Base-by-base conservation (phyloP, 2,888 invertebrate genomes). In the Andrena dorsata region DNA sequence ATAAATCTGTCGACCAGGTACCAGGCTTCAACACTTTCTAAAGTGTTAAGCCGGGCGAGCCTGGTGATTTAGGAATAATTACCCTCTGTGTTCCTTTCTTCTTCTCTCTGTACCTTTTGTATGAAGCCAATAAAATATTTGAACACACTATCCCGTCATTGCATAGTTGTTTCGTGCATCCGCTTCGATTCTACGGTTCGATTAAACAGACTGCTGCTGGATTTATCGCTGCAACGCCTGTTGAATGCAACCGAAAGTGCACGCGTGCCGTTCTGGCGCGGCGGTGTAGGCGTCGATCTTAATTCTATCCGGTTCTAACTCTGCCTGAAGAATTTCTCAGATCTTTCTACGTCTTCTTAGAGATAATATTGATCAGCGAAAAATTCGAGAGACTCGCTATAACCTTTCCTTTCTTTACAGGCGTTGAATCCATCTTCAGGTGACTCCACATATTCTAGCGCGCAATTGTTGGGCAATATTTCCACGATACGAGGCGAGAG, bases 211-310 rank as follows among this genome's bases (percentile, higher is more conserved):
- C 2, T n/a, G 47, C 70, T 49, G 28, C 53, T 35, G 8, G 56
- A 64, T 51, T 41, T 56, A 30, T 61, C 35, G 5, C 23, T 35
- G 51, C 13, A 75, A 64, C 88, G 85, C 86, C 88, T 86, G 51
- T 2, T 16, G 16, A 66, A 70, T 71, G 86, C 88, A 88, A 85
- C 88, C 85, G 26, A 49, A 53, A 69, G 28, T 78, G 47, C 80
- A 70, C 64, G 30, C 1, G 3, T 41, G 77, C 63, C 23, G 26
- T 61, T 35, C n/a, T 13, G 23, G 3, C 0, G 23, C 6, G 10
- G 1, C 2, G 28, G 53, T 60, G 6, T 47, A 81, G 85, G 82
- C 79, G 75, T 16, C 2, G 0, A 13, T 10, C 7, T 4, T 0
- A 1, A 65, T n/a, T 10, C 28, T n/a, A 51, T 51, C 51, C 16